Evolutionary conservation across 2,888 invertebrate genomes (phyloP), one percentile per base, ranked within the genome.

Genomic region (Meta bourneti): DNA sequence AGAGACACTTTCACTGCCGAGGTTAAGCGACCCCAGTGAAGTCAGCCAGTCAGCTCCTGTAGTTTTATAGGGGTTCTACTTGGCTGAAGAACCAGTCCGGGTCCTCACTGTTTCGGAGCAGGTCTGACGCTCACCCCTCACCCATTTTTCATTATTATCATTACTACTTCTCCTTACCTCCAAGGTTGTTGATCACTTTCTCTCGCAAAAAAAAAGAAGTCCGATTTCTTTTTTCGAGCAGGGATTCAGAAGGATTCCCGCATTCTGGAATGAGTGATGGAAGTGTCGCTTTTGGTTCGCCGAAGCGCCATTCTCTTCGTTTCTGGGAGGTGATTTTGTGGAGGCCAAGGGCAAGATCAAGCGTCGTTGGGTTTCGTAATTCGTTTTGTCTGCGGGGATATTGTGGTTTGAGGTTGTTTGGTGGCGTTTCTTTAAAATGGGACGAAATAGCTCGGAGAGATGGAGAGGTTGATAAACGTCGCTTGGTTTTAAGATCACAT

Each of bases 161-260:
- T 81, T 81, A 16, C 78, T 19, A 52, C 51, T 74, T 34, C 61
- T 74, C 51, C 51, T 74, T 19, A 20, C 48, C 54, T 34, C 72
- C 90, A 90, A 90, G 84, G 90, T 90, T 90, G 90, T 78, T 79
- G 79, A 74, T 90, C 72, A 84, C 79, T 90, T 82, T 90, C 79
- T 54, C 79, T 77, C n/a, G 34, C 82, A 79, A 79, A 61, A 49
- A 74, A 13, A 77, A 77, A 75, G 82, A 83, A 77, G 11, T 71
- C 20, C 13, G 20, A 8, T 77, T 51, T 54, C 61, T 20, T 74
- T 8, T 34, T 34, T 34, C 34, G 34, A 34, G 34, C 34, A 34
- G 34, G 34, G 34, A 34, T 34, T 34, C 34, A 34, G 34, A 34
- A 34, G 34, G 34, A 34, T 34, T 34, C 34, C 61, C 13, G 61